These are phyloP conservation scores for Trachelus tabidus DNA, from an alignment of 2,888 invertebrate genomes.

Conservation along the genomic window DNA sequence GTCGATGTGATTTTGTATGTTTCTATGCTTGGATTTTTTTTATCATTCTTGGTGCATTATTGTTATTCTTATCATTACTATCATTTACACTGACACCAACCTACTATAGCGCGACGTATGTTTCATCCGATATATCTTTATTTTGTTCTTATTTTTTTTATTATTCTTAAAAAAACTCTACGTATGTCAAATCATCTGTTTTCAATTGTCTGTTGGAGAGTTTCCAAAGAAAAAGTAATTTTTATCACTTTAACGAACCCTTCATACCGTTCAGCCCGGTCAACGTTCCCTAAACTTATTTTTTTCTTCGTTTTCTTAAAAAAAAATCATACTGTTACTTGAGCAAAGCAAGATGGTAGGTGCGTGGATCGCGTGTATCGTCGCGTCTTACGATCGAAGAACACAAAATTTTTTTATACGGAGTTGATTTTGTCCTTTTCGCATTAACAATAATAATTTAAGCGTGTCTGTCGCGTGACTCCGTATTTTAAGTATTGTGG, in stretches of 20 bases:
- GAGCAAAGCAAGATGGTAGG: background rate
- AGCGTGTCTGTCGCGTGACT: background rate
- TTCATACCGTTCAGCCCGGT: background rate
- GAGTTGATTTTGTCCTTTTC: background rate
- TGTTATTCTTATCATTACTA: background rate
- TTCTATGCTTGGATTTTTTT: background rate
- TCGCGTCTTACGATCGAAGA: background rate
- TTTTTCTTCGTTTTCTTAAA: background rate
- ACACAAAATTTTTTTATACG: background rate
- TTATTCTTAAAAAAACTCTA: background rate
- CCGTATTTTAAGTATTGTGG: background rate
- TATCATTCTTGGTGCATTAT: background rate
- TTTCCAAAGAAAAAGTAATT: background rate
- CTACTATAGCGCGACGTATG: background rate
- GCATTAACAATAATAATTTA: background rate
- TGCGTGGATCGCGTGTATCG: background rate
- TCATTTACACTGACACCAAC: background rate
- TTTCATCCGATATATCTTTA: background rate
- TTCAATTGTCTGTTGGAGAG: too few species aligned
- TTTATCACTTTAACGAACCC: background rate
- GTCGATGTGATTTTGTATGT: background rate
- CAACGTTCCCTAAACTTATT: too few species aligned
- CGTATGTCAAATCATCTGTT: background rate
- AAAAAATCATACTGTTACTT: background rate
- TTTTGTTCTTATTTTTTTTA: constrained; percentile 14